These are phyloP conservation scores for Pterocles burchelli DNA, from an alignment of 2,113 vertebrate species.

Conservation along the genomic window DNA sequence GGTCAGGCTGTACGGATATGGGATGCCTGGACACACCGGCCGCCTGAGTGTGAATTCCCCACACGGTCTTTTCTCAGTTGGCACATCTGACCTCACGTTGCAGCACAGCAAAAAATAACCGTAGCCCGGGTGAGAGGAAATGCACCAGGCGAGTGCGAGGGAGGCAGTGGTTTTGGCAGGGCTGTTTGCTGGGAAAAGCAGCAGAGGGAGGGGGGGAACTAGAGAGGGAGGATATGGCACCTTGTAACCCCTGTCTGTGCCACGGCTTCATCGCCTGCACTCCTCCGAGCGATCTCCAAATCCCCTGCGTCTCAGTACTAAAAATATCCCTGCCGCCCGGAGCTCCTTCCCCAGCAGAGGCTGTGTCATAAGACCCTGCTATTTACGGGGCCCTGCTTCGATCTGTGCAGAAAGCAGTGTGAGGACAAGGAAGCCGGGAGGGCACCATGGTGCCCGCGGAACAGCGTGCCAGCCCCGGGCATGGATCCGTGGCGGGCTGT, in stretches of 20 bases:
- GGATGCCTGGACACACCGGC: neutral
- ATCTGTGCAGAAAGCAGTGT: neutral
- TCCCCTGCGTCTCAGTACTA: conserved; percentile 60
- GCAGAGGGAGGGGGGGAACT: too few species aligned
- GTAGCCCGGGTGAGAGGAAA: conserved; percentile 12
- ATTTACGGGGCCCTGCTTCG: conserved; percentile 61
- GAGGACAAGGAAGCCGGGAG: neutral
- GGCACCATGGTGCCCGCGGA: neutral
- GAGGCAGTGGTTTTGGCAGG: conserved; percentile 48
- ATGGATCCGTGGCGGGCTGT: neutral
- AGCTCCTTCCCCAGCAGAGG: conserved; percentile 53
- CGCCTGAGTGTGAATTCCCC: neutral
- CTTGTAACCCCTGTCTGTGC: conserved; percentile 25
- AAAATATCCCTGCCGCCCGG: conserved; percentile 64
- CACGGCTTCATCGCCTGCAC: neutral
- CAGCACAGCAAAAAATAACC: conserved; percentile 59
- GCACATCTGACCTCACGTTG: conserved; percentile 12
- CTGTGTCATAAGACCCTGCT: conserved; percentile 70
- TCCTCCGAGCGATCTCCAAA: conserved; percentile 22
- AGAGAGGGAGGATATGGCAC: neutral
- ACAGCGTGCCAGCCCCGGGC: neutral
- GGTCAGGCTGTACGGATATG: neutral
- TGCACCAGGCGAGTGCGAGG: neutral
- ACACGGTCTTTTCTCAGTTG: neutral
- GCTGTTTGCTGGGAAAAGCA: neutral